Conservation (phyloP, 2,888 invertebrate species). For the Synergus gifuensis region DNA sequence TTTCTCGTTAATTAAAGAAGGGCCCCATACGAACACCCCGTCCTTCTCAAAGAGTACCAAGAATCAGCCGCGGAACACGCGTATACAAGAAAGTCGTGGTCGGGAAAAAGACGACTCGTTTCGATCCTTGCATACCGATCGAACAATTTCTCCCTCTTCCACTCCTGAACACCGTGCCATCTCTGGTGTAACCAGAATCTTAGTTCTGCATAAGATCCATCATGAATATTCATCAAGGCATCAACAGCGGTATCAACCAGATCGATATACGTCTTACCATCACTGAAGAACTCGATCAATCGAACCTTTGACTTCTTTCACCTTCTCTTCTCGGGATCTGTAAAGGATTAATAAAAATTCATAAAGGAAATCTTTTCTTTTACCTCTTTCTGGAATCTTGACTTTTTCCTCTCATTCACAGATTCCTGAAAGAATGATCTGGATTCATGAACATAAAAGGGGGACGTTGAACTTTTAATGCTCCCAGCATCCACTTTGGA, state of each 20-base stretch:
- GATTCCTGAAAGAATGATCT: constrained; percentile 38
- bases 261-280: constrained; percentile 47
- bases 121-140: constrained; percentile 59
- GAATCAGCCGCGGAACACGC: constrained; percentile 58
- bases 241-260: constrained; percentile 40
- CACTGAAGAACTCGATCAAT: constrained; percentile 53
- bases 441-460: constrained; percentile 13
- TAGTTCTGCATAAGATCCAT: constrained; percentile 64
- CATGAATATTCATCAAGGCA: constrained; percentile 69
- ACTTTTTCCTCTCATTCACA: constrained; percentile 36
- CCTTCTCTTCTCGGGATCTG: constrained; percentile 30
- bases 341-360: constrained; percentile 36
- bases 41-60: constrained; percentile 56
- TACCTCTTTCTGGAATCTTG: constrained; percentile 24
- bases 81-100: constrained; percentile 63
- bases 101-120: constrained; percentile 59
- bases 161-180: constrained; percentile 21
- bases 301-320: constrained; percentile 51
- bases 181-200: constrained; percentile 50
- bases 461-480: constrained; percentile 36
- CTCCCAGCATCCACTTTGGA: constrained; percentile 28
- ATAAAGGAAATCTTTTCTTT: constrained; percentile 43
- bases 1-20: constrained; percentile 72
- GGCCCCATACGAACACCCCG: constrained; percentile 57
- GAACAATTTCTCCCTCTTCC: constrained; percentile 46